Evolutionary conservation across 2,888 invertebrate species (phyloP), one percentile per base, ranked within the genome.

Genomic region (Napeogenes inachia): DNA sequence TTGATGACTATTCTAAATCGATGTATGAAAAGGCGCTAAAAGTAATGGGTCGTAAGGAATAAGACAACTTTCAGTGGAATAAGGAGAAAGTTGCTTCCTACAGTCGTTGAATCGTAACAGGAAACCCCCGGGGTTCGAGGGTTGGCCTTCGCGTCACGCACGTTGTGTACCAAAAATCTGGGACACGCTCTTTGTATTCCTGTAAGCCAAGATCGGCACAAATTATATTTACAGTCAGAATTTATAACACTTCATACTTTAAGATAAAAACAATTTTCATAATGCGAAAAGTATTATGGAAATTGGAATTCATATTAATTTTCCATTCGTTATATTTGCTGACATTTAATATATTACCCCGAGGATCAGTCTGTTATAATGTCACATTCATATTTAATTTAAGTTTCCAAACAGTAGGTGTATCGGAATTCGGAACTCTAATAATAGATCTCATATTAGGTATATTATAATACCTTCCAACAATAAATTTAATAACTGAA

Each of bases 61-160:
- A 63, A 38, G 35, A 38, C 54, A 60, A 50, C 42, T 35, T 58
- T 57, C 45, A 12, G 38, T 42, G 59, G 60, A 61, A 56, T 58
- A 62, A 59, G 54, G 45, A 55, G 50, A 58, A 59, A 57, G 55
- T 59, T 60, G 54, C 54, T 56, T 46, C 53, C 63, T 61, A 65
- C 47, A 65, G 62, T 54, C 60, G 59, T 63, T 65, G 60, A 61
- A 65, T 63, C 56, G 60, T 59, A 59, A 63, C 63, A 58, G 65
- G 60, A 65, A 65, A 65, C 54, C 55, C 54, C 54, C 54, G 46
- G 59, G 57, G 54, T 63, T 54, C 55, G 54, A 63, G 63, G 57
- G 46, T 63, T 54, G 60, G 54, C 54, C 57, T 54, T 56, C 46
- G 47, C 13, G 54, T 60, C 63, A 60, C 60, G 60, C 56, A 57